Conservation (phyloP, 2,888 invertebrate species). For the Conomelus anceps region DNA sequence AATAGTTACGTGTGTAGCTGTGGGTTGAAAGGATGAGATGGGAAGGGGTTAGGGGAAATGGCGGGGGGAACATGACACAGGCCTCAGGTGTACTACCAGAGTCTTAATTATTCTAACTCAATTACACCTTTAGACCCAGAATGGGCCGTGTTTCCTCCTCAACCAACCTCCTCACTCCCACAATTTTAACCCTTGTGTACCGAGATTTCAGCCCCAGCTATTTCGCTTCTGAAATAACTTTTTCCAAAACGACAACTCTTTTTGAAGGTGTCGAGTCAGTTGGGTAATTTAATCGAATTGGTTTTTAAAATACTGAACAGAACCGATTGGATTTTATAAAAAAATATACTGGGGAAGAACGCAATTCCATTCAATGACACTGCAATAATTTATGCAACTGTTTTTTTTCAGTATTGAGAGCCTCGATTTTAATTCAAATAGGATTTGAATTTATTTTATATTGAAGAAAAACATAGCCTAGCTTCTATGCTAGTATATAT, state of each 20-base stretch:
- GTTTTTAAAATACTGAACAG: not conserved
- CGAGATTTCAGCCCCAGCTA: not conserved
- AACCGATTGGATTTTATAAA: too few relatives aligned
- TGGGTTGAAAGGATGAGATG: not conserved
- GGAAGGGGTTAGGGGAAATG: not conserved
- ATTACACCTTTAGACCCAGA: not conserved
- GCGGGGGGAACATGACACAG: not conserved
- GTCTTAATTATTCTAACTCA: not conserved
- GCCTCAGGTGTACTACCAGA: not conserved
- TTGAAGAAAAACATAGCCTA: too few relatives aligned
- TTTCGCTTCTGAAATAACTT: not conserved
- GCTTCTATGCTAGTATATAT: too few relatives aligned
- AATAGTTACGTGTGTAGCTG: not conserved
- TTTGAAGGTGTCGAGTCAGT: not conserved
- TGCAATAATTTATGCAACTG: too few relatives aligned
- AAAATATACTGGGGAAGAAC: too few relatives aligned
- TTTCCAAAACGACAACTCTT: not conserved
- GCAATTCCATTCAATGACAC: too few relatives aligned
- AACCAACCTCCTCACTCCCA: not conserved
- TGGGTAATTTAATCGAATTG: not conserved
- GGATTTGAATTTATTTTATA: too few relatives aligned
- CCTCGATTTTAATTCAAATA: too few relatives aligned
- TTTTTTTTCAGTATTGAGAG: too few relatives aligned
- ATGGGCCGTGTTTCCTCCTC: not conserved
- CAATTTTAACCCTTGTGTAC: not conserved